Conservation (phyloP, 2,113 vertebrate genomes). For the Microcebus lehilahytsara region DNA sequence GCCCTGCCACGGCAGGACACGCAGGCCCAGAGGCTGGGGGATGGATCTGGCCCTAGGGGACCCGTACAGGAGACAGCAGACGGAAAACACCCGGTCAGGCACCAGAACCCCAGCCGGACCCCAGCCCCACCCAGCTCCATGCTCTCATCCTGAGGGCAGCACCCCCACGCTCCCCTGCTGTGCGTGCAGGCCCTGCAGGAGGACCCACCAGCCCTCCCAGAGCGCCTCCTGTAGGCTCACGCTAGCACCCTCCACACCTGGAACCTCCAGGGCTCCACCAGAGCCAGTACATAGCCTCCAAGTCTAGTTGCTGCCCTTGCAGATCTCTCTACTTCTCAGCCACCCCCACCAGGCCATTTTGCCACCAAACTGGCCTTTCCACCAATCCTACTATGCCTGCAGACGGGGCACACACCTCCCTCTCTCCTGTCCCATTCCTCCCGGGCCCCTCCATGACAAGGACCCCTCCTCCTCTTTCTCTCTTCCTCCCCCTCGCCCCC, state of each 20-base stretch:
- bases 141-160: not conserved
- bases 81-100: not conserved
- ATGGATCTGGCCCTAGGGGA: not conserved
- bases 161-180: too few relatives aligned
- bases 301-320: not conserved
- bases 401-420: not conserved
- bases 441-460: not conserved
- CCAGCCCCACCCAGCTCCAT: too few relatives aligned
- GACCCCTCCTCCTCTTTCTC: not conserved
- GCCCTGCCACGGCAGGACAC: not conserved
- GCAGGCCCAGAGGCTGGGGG: not conserved
- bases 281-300: not conserved
- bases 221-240: not conserved
- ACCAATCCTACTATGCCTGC: not conserved
- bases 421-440: not conserved
- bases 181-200: fast-evolving
- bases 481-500: too few relatives aligned
- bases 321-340: not conserved
- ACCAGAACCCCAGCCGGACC: not conserved
- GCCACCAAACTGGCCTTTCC: not conserved
- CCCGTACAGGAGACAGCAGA: not conserved
- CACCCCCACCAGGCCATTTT: fast-evolving
- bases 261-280: not conserved
- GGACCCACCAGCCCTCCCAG: not conserved
- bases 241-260: too few relatives aligned